Evolutionary conservation across 1,140 invertebrate genomes (phyloP).

Genomic region (Phenacoccus solenopsis): DNA sequence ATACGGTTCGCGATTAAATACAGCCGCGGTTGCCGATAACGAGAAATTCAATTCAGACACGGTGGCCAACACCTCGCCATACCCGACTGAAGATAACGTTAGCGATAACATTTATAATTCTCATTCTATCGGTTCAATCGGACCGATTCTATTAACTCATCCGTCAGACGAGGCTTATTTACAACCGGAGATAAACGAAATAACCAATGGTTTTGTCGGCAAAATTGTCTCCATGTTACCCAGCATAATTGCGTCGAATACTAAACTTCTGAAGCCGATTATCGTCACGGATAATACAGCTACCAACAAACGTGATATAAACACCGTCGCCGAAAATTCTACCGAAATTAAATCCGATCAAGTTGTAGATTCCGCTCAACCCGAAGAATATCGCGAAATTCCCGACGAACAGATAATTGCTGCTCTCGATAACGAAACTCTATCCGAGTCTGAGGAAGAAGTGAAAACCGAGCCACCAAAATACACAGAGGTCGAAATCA

Average conservation of each 20-base stretch:
- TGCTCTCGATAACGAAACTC: background rate
- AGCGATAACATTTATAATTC: background rate
- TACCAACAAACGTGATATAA: background rate
- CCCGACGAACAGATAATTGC: background rate
- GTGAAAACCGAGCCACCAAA: background rate
- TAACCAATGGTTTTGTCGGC: background rate
- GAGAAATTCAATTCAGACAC: no score
- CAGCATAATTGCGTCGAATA: background rate
- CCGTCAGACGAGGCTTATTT: background rate
- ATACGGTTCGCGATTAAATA: no score
- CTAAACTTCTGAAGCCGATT: background rate
- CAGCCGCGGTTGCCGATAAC: no score
- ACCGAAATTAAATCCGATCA: background rate
- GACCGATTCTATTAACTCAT: background rate
- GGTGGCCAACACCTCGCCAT: background rate
- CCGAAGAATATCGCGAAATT: background rate
- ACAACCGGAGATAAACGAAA: background rate
- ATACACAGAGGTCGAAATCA: background rate
- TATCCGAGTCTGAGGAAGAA: background rate
- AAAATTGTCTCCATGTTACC: background rate
- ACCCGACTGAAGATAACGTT: background rate
- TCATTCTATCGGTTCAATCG: background rate
- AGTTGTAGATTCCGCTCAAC: background rate
- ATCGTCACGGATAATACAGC: background rate
- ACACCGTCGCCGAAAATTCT: background rate